Evolutionary conservation across 1,140 invertebrate genomes (phyloP).

Genomic region (Contarinia nasturtii): DNA sequence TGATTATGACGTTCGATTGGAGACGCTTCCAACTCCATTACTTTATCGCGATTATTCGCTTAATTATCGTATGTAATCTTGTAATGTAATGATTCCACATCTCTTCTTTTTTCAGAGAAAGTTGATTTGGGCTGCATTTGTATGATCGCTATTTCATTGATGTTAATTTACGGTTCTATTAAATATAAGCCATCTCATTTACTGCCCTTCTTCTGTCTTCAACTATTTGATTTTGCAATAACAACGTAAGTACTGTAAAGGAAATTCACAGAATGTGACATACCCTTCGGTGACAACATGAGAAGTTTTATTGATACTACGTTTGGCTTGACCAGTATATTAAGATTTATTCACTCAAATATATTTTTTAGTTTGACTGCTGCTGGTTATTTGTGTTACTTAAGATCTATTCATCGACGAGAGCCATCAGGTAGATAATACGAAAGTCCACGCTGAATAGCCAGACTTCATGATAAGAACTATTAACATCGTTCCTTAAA

Average conservation of each 20-base stretch:
- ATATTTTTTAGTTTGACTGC: conserved; percentile 46
- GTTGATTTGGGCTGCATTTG: conserved; percentile 60
- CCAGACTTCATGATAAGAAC: too few species aligned
- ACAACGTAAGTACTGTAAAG: conserved; percentile 48
- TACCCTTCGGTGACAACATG: too few species aligned
- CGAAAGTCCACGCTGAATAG: too few species aligned
- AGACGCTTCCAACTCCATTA: conserved; percentile 39
- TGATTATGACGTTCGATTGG: conserved; percentile 23
- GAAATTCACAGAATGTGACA: too few species aligned
- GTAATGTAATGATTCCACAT: background rate
- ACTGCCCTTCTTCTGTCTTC: conserved; percentile 73
- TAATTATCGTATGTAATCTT: conserved; percentile 32
- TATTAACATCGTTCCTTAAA: too few species aligned
- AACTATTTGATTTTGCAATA: conserved; percentile 75
- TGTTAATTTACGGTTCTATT: conserved; percentile 65
- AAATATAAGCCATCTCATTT: conserved; percentile 62
- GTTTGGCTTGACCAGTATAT: too few species aligned
- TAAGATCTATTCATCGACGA: conserved; percentile 57
- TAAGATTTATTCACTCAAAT: too few species aligned
- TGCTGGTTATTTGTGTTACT: conserved; percentile 65
- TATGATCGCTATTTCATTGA: conserved; percentile 55
- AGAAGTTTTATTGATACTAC: too few species aligned
- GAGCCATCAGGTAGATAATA: conserved; percentile 40
- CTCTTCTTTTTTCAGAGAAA: conserved; percentile 37
- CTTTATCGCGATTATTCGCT: conserved; percentile 36